Evolutionary conservation across 2,797 vertebrate species (phyloP).

Genomic region (Neosilurus hyrtlii): DNA sequence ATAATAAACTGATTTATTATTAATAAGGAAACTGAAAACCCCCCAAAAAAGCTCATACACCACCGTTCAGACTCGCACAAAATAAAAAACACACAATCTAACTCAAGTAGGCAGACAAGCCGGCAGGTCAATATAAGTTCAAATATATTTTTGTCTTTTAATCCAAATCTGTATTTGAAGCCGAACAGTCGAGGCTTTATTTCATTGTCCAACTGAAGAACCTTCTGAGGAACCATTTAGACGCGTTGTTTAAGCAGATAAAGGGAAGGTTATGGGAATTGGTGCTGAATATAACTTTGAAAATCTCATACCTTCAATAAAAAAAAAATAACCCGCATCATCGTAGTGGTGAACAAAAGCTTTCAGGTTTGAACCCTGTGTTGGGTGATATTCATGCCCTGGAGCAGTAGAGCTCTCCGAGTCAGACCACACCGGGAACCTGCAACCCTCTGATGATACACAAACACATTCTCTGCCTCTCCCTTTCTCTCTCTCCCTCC

Average conservation of each 20-base stretch:
- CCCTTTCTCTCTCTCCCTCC: neutral
- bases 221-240: neutral
- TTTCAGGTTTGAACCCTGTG: neutral
- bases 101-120: too few species aligned
- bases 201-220: neutral
- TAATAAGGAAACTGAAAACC: too few species aligned
- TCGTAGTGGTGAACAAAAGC: neutral
- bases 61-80: too few species aligned
- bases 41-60: too few species aligned
- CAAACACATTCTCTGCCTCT: neutral
- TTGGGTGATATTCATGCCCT: neutral
- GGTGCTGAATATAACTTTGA: neutral
- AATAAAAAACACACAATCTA: too few species aligned
- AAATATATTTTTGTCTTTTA: neutral
- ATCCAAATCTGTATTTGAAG: neutral
- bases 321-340: neutral
- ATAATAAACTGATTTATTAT: too few species aligned
- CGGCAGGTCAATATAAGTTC: too few species aligned
- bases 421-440: slow-evolving; percentile 10
- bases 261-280: neutral
- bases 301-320: neutral
- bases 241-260: neutral
- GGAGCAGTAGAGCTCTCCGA: neutral
- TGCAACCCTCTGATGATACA: slow-evolving; percentile 7
- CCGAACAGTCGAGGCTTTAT: neutral